Percentiles rank a stretch among this genome's conserved stretches.
Conservation (phyloP, 2,797 vertebrate species). For the Allobates femoralis region DNA sequence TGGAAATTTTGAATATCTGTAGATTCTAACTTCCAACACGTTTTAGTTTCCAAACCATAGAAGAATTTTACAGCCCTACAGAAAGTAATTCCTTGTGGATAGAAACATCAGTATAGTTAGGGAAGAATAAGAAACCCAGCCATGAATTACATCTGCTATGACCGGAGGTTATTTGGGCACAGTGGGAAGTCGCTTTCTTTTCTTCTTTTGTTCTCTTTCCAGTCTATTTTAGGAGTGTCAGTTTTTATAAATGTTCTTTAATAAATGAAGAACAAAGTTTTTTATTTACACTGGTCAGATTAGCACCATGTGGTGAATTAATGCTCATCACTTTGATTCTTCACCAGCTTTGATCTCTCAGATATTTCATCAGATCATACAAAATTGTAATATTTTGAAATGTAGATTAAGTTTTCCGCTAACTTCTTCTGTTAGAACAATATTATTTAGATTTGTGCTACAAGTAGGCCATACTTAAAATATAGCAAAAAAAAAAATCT, state of each 20-base stretch:
- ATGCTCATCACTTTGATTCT: not conserved
- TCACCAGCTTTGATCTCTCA: not conserved
- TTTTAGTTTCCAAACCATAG: not conserved
- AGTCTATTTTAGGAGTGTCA: not conserved
- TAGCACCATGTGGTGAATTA: not conserved
- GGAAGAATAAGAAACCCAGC: not conserved
- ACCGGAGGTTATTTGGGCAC: conserved; percentile 20
- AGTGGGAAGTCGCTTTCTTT: not conserved
- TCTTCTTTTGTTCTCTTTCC: conserved; percentile 1
- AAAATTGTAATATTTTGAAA: not conserved
- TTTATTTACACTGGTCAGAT: conserved; percentile 10
- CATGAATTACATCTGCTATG: conserved; percentile 20
- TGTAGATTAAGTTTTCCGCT: not conserved
- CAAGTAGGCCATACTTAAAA: not conserved
- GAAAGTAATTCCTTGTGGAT: not conserved
- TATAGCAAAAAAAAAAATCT: not conserved
- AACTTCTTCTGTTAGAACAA: not conserved
- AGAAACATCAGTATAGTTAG: not conserved
- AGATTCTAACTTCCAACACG: not conserved
- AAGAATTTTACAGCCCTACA: not conserved
- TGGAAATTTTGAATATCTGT: not conserved
- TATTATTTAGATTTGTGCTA: not conserved
- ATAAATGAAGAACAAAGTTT: conserved; percentile 8
- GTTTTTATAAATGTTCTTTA: conserved; percentile 17
- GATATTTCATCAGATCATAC: not conserved